A percentile compares a stretch with the other conserved stretches of the same genome.
Conservation (phyloP, 2,797 vertebrate species). For the Anguilla anguilla region DNA sequence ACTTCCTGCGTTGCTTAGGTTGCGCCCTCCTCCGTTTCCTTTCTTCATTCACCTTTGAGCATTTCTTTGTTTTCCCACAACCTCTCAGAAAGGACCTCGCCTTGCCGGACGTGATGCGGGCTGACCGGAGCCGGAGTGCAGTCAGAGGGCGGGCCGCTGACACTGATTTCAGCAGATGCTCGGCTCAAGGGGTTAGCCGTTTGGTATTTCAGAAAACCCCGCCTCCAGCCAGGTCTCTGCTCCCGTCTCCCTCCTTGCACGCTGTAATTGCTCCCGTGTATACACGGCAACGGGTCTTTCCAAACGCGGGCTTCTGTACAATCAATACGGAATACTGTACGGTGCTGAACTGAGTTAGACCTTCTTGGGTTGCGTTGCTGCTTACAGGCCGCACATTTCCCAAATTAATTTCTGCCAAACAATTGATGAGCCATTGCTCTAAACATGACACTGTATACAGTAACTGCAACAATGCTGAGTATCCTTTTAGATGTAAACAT, state of each 20-base stretch:
- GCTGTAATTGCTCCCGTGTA: not conserved
- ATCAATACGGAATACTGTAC: not conserved
- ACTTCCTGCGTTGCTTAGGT: not conserved
- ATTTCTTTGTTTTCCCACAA: not conserved
- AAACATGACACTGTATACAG: not conserved
- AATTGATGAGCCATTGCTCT: not conserved
- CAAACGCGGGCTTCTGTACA: no score
- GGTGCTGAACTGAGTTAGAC: not conserved
- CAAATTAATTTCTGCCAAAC: not conserved
- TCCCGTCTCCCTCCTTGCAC: not conserved
- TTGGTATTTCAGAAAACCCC: conserved; percentile 2
- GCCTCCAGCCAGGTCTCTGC: conserved; percentile 2
- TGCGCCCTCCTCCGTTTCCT: not conserved
- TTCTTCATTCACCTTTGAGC: not conserved
- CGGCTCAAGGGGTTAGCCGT: not conserved
- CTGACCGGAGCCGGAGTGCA: not conserved
- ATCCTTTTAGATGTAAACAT: no score
- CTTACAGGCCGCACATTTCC: not conserved
- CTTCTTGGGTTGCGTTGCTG: not conserved
- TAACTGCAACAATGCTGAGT: no score
- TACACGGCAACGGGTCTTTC: not conserved
- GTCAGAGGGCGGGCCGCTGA: not conserved
- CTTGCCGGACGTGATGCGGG: not conserved
- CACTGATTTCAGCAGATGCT: not conserved
- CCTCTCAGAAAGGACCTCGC: not conserved